Conservation (phyloP, 2,888 invertebrate species). For the Harmothoe impar region DNA sequence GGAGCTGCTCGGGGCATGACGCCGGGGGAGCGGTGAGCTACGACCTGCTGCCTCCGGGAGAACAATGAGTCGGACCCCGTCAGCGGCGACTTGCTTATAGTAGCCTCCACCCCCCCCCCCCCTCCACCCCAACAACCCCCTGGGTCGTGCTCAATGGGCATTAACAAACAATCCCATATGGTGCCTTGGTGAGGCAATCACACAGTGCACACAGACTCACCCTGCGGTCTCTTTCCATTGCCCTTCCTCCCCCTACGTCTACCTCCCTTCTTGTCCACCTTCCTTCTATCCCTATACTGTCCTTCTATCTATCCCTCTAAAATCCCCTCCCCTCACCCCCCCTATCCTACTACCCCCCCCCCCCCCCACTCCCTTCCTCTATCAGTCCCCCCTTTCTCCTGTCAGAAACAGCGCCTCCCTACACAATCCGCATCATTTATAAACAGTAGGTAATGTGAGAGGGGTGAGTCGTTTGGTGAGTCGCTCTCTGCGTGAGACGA, state of each 20-base stretch:
- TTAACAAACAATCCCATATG: conserved; percentile 35
- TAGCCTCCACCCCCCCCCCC: neutral
- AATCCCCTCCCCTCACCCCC: neutral
- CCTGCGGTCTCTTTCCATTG: neutral
- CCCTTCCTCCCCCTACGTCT: neutral
- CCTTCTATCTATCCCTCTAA: neutral
- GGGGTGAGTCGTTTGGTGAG: neutral
- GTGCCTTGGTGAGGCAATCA: neutral
- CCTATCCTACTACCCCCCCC: neutral
- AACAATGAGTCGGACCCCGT: neutral
- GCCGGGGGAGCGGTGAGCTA: neutral
- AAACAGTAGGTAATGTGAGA: conserved; percentile 26
- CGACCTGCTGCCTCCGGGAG: neutral
- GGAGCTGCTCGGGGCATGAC: neutral
- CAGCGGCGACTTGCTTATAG: neutral
- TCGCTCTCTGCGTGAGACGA: neutral
- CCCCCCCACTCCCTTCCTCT: neutral
- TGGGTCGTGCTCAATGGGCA: neutral
- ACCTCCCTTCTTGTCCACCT: neutral
- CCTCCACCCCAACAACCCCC: neutral
- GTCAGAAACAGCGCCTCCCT: neutral
- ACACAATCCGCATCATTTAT: neutral
- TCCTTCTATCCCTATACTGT: neutral
- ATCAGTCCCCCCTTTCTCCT: conserved; percentile 20
- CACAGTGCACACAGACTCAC: neutral